Base-by-base conservation (phyloP, 92 coral and sea anemone species). In the Bergia sp. region DNA sequence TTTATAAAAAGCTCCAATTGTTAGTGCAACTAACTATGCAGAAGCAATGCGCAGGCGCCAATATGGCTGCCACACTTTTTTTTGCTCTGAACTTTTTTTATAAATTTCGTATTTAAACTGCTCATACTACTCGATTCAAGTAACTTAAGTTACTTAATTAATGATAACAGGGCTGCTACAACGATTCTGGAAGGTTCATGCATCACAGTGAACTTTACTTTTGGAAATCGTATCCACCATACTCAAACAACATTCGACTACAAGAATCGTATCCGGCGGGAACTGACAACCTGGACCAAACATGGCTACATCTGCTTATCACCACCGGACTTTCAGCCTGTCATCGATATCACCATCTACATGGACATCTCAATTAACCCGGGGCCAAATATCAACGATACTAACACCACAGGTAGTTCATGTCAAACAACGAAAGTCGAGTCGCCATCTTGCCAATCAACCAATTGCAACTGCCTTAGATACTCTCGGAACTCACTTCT, bases 281-380 rank as follows among this genome's bases (percentile, higher is more conserved):
- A 66, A 44, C 5, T 44, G 47, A 66, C 82, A 78, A 21, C 82
- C 82, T 50, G 47, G 47, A 44, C 47, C 47, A 44, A 44, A 44
- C 47, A 44, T 44, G 47, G 47, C 5, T 44, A 44, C 47, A 3
- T 44, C 5, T 44, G 47, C 47, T 44, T 44, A 5, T 44, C 47
- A 44, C 47, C 47, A 5, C 47, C 47, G 47, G 47, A 44, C 5
- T 44, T 44, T 44, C 47, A 44, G 3, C 47, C 47, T 44, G 3
- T 10, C 42, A 78, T 78, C 53, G 82, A 78, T 50, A 78, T 78
- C 53, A 78, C 82, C 61, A 78, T 78, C 58, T 78, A 78, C 29
- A 45, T 78, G 82, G 82, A 44, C 64, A 78, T 78, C 29, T 49
- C 82, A 23, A 36, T 78, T 43, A 78, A 78, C 53, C 82, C 64